Conservation (phyloP, 1,140 invertebrate species). For the Octopus sinensis region DNA sequence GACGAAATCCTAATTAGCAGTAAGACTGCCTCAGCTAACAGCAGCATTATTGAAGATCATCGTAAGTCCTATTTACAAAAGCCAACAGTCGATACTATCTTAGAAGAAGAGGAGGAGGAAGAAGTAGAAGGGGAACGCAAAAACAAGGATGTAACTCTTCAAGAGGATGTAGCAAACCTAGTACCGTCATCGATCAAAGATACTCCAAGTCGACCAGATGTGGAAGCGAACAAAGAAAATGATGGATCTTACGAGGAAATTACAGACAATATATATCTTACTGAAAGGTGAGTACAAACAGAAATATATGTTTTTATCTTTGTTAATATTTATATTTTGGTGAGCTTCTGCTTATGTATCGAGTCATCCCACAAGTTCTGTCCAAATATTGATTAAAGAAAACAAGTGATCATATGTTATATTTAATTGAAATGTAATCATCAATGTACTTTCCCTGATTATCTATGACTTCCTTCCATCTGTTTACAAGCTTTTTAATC, state of each 20-base stretch:
- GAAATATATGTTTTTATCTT: too few species aligned
- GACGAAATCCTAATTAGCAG: not conserved
- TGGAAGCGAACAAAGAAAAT: conserved; percentile 60
- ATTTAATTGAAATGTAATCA: too few species aligned
- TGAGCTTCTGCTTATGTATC: too few species aligned
- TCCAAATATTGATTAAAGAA: too few species aligned
- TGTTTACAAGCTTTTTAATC: too few species aligned
- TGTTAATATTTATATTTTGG: too few species aligned
- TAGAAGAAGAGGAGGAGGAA: conserved; percentile 14
- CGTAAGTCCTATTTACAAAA: not conserved
- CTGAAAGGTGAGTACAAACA: conserved; percentile 52
- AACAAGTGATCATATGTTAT: too few species aligned
- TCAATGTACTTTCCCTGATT: too few species aligned
- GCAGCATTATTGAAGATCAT: not conserved
- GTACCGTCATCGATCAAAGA: not conserved
- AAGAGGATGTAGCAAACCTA: not conserved
- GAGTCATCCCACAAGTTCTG: too few species aligned
- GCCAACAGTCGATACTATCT: not conserved
- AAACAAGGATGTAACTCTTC: not conserved
- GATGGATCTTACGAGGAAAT: conserved; percentile 77
- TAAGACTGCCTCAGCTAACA: not conserved
- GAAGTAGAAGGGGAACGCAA: conserved; percentile 20
- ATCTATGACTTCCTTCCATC: too few species aligned
- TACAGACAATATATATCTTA: conserved; percentile 76
- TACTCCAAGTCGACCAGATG: not conserved